phyloP scores from a whole-genome alignment of 2,888 invertebrate species.

The Limnephilus rhombicus region DNA sequence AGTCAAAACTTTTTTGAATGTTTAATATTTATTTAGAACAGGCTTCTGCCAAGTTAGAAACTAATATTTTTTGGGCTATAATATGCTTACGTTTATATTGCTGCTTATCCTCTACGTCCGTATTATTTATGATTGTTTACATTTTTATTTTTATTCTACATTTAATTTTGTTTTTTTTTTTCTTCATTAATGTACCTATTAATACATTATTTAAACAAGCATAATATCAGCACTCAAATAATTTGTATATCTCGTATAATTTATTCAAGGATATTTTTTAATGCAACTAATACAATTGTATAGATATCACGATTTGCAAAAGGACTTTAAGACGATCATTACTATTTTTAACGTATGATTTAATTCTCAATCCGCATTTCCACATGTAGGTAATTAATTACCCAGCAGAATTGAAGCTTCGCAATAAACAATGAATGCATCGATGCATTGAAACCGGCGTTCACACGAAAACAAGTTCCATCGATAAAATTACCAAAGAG shows the following conservation, averaged over 20 bases:
- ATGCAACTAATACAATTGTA: not conserved
- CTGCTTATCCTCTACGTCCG: no score
- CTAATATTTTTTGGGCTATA: no score
- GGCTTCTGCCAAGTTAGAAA: no score
- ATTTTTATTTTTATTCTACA: no score
- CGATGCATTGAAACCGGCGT: constrained; percentile 30
- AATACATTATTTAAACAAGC: no score
- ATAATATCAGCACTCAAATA: not conserved
- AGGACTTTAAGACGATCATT: not conserved
- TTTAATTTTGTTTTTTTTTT: no score
- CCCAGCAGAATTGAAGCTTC: not conserved
- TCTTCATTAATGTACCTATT: no score
- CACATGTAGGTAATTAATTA: not conserved
- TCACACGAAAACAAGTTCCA: constrained; percentile 38
- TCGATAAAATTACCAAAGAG: constrained; percentile 42
- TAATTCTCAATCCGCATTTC: not conserved
- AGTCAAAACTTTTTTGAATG: no score
- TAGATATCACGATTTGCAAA: not conserved
- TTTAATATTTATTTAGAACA: no score
- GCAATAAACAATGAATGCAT: constrained; percentile 22
- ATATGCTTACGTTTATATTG: no score
- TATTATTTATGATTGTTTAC: no score
- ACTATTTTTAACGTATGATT: not conserved
- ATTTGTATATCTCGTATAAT: not conserved
- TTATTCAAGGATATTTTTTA: not conserved